Evolutionary conservation across 2,113 vertebrate species (phyloP).

Genomic region (Callochromis pleurospilus): DNA sequence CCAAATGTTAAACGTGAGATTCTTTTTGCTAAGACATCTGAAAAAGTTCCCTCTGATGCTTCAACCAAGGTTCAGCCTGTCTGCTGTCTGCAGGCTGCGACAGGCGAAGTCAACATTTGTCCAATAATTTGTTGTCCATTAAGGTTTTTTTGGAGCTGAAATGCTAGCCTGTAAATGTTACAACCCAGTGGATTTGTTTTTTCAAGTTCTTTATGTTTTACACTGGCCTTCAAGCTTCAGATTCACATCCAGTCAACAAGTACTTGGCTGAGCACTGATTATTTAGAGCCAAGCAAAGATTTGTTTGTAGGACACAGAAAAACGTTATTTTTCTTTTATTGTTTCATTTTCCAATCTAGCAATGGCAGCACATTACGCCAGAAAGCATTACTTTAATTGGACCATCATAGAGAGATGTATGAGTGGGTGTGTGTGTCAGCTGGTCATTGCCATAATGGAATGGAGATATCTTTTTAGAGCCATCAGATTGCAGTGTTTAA

Average conservation of each 20-base stretch:
- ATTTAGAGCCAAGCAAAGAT: constrained; percentile 23
- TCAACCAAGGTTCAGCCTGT: neutral
- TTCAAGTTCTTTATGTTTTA: neutral
- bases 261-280: neutral
- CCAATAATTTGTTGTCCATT: neutral
- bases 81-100: neutral
- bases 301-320: constrained; percentile 21
- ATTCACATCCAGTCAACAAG: neutral
- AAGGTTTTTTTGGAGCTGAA: neutral
- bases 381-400: constrained; percentile 41
- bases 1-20: neutral
- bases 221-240: neutral
- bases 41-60: neutral
- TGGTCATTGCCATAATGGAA: constrained; percentile 20
- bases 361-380: neutral
- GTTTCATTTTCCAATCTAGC: constrained; percentile 17
- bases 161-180: neutral
- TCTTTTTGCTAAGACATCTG: neutral
- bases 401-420: constrained; percentile 18
- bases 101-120: neutral
- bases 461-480: constrained; percentile 22
- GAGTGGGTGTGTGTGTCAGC: constrained; percentile 1
- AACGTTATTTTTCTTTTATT: constrained; percentile 32
- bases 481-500: constrained; percentile 9
- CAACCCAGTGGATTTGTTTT: neutral